A percentile compares a stretch with the other conserved stretches of the same genome.
phyloP scores from a whole-genome alignment of 2,888 invertebrate species.

The Tenthredo notha region DNA sequence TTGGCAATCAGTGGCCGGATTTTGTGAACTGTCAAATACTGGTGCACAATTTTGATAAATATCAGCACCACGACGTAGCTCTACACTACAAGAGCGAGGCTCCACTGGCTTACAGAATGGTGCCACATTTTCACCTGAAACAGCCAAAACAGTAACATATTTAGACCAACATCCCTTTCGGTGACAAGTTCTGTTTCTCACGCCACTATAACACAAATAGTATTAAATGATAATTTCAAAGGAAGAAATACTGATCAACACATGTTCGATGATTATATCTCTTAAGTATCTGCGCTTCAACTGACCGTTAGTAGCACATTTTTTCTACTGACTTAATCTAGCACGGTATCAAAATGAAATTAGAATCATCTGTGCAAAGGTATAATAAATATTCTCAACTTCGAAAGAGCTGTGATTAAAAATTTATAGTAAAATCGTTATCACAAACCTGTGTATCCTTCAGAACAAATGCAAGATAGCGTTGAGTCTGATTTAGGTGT shows the following conservation, averaged over 20 bases:
- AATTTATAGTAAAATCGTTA: neutral
- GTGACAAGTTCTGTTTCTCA: neutral
- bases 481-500: slow-evolving; percentile 58
- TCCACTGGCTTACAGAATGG: slow-evolving; percentile 67
- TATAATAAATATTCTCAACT: no score
- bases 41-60: slow-evolving; percentile 65
- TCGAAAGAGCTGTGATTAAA: neutral
- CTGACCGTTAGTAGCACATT: neutral
- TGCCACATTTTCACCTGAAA: slow-evolving; percentile 64
- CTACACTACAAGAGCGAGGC: slow-evolving; percentile 60
- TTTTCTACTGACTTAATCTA: neutral
- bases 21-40: slow-evolving; percentile 60
- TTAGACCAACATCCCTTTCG: neutral
- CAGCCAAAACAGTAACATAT: neutral
- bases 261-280: neutral
- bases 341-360: neutral
- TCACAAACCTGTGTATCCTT: slow-evolving; percentile 62
- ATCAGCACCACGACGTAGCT: slow-evolving; percentile 56
- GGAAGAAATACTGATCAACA: neutral
- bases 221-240: neutral
- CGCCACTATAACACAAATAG: slow-evolving; percentile 47
- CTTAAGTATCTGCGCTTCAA: neutral
- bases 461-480: slow-evolving; percentile 64
- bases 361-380: neutral
- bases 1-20: slow-evolving; percentile 62